Percentiles rank a stretch among this genome's conserved stretches.
Evolutionary conservation across 2,888 invertebrate species (phyloP).

Genomic region (Agrochola lychnidis): DNA sequence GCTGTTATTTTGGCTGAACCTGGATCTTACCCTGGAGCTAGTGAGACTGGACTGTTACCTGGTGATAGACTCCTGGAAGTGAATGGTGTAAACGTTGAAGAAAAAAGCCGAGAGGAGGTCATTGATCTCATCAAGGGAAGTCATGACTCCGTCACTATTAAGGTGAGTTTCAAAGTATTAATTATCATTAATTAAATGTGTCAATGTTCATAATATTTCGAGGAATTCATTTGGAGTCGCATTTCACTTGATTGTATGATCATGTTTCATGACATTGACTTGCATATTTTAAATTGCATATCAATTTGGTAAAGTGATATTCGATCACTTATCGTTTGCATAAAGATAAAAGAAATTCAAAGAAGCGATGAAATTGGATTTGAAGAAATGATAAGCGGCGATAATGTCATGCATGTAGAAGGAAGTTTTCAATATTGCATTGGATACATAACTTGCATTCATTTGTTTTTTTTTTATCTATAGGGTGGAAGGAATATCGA

Average conservation of each 20-base stretch:
- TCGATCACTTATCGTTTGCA: conserved; percentile 9
- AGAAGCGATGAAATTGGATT: background rate
- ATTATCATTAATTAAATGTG: conserved; percentile 22
- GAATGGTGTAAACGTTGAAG: conserved; percentile 96
- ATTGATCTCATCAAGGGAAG: conserved; percentile 98
- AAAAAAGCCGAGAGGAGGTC: conserved; percentile 96
- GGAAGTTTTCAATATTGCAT: background rate
- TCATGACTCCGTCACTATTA: conserved; percentile 95
- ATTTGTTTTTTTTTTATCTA: background rate
- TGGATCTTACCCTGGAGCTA: conserved; percentile 94
- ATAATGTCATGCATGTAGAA: background rate
- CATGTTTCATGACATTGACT: conserved; percentile 7
- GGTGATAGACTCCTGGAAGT: conserved; percentile 98
- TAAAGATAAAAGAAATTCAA: conserved; percentile 7
- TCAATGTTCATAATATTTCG: conserved; percentile 3
- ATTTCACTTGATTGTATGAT: conserved; percentile 23
- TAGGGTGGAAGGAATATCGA: too few relatives aligned
- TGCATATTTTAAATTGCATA: conserved; percentile 6
- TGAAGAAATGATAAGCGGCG: background rate
- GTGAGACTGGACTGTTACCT: conserved; percentile 96
- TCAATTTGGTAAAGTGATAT: conserved; percentile 12
- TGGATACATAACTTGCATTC: background rate
- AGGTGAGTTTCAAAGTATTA: conserved; percentile 90
- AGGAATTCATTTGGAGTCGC: conserved; percentile 4
- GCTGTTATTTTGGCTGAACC: conserved; percentile 98